phyloP scores from a whole-genome alignment of 2,888 invertebrate genomes.

The Ceratothoa steindachneri region DNA sequence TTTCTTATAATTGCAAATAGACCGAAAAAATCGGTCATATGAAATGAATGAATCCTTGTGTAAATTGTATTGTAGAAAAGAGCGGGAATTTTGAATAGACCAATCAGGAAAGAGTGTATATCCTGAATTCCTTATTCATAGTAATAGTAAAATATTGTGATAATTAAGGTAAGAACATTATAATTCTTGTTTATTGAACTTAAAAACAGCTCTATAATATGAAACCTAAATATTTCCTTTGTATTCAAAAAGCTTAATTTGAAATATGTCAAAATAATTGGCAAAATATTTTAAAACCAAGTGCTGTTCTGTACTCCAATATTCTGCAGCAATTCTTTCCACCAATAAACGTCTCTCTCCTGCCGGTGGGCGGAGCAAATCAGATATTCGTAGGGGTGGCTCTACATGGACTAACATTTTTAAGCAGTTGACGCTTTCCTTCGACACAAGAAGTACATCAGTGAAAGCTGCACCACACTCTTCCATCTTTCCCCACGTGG shows the following conservation, averaged over 20 bases:
- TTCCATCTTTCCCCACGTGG: constrained; percentile 11
- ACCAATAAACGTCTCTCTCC: neutral
- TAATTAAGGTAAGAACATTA: neutral
- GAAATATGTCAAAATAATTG: neutral
- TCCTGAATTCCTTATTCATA: neutral
- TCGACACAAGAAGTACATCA: neutral
- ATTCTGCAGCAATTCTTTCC: neutral
- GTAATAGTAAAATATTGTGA: neutral
- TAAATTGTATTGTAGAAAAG: neutral
- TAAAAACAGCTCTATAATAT: neutral
- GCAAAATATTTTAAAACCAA: neutral
- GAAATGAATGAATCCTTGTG: neutral
- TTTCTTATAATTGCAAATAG: neutral
- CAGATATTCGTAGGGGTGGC: neutral
- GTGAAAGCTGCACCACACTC: constrained; percentile 2
- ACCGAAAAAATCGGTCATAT: neutral
- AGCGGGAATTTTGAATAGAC: constrained; percentile 42
- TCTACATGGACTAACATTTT: neutral
- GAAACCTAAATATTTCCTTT: neutral
- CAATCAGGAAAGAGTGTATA: constrained; percentile 19
- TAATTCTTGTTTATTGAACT: neutral
- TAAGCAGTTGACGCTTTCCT: constrained; percentile 7
- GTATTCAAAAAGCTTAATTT: neutral
- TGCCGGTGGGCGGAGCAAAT: constrained; percentile 3
- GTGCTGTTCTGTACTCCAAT: neutral